Conservation (phyloP, 2,888 invertebrate genomes). For the Protodeltote pygarga region DNA sequence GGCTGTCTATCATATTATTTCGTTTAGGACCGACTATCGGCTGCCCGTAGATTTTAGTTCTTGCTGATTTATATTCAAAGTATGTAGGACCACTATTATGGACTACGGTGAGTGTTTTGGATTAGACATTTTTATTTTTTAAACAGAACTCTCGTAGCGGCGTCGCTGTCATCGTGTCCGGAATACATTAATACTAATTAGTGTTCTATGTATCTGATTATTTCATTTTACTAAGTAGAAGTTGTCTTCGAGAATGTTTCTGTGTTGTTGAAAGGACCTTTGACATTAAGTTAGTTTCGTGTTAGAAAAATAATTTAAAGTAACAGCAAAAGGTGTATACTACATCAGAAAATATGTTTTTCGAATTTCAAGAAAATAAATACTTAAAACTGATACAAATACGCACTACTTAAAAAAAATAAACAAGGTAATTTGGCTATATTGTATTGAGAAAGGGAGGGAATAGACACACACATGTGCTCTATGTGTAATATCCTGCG, state of each 20-base stretch:
- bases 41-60: constrained; percentile 61
- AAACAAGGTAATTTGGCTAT: too few relatives aligned
- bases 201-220: constrained; percentile 66
- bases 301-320: constrained; percentile 35
- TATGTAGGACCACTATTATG: constrained; percentile 68
- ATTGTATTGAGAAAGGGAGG: too few relatives aligned
- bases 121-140: constrained; percentile 59
- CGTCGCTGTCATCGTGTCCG: constrained; percentile 65
- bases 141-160: constrained; percentile 60
- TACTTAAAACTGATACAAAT: too few relatives aligned
- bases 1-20: constrained; percentile 69
- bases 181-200: constrained; percentile 80
- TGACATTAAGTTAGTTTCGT: constrained; percentile 47
- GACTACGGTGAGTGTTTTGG: constrained; percentile 65
- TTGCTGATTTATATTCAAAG: constrained; percentile 78
- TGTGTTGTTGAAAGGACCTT: constrained; percentile 26
- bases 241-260: constrained; percentile 40
- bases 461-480: too few relatives aligned
- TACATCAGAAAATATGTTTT: too few relatives aligned
- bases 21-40: constrained; percentile 48
- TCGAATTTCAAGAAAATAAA: too few relatives aligned
- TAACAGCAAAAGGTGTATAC: too few relatives aligned
- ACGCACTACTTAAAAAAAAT: too few relatives aligned
- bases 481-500: too few relatives aligned
- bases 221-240: constrained; percentile 51